Conservation (phyloP, 2,797 vertebrate species). For the Diceros bicornis region DNA sequence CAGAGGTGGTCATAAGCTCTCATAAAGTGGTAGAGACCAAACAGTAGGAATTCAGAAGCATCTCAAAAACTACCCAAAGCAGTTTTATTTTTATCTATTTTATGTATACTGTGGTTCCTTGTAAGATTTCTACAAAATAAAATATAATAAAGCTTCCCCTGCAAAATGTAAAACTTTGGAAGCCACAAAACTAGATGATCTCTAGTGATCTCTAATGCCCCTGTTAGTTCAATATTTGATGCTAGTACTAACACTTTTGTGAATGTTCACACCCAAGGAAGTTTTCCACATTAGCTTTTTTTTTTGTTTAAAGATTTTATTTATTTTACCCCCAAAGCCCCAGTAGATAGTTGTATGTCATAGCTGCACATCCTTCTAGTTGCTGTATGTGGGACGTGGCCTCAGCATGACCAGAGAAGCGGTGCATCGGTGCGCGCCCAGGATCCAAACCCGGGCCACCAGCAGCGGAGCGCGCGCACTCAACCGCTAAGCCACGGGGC, state of each 20-base stretch:
- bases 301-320: too few species aligned
- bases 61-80: background rate
- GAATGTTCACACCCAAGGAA: background rate
- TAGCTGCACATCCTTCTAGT: too few species aligned
- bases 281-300: background rate
- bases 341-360: too few species aligned
- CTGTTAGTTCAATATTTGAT: background rate
- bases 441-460: too few species aligned
- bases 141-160: background rate
- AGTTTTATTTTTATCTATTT: background rate
- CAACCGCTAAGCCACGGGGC: too few species aligned
- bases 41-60: background rate
- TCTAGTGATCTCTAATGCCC: background rate
- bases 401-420: too few species aligned
- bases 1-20: background rate
- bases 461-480: too few species aligned
- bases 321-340: too few species aligned
- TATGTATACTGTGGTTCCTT: background rate
- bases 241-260: background rate
- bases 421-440: too few species aligned
- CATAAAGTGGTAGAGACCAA: background rate
- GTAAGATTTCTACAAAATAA: conserved; percentile 54
- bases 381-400: too few species aligned
- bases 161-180: background rate
- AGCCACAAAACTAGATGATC: background rate